A percentile compares a stretch with the other conserved stretches of the same genome.
These are phyloP conservation scores for Puntigrus tetrazona DNA, from an alignment of 2,113 vertebrate genomes.

Conservation along the genomic window DNA sequence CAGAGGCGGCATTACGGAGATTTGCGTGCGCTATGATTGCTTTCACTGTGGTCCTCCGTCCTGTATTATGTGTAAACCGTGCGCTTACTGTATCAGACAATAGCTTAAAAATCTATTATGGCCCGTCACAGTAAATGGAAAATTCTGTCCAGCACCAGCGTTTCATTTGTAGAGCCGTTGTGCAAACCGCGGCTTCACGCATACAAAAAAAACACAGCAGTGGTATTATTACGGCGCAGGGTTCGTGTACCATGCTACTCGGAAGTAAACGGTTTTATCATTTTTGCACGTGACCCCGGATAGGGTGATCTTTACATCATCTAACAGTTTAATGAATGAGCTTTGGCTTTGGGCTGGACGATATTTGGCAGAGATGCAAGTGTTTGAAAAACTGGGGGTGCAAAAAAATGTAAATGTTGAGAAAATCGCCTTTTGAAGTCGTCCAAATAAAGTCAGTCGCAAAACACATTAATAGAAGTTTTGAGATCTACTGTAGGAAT, in stretches of 20 bases:
- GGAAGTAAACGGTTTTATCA: too few species aligned
- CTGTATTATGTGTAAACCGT: conserved; percentile 4
- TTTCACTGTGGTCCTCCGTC: conserved; percentile 20
- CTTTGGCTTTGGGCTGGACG: too few species aligned
- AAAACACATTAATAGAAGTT: too few species aligned
- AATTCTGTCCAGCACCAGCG: background rate
- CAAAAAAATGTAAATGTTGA: too few species aligned
- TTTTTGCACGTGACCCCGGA: too few species aligned
- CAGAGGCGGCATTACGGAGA: conserved; percentile 3
- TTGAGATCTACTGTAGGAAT: too few species aligned
- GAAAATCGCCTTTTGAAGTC: too few species aligned
- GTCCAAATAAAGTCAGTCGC: too few species aligned
- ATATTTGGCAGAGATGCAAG: too few species aligned
- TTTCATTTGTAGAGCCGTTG: background rate
- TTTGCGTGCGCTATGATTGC: background rate
- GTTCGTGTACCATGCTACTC: background rate
- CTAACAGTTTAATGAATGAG: too few species aligned
- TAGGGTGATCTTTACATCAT: too few species aligned
- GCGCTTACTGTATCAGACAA: conserved; percentile 17
- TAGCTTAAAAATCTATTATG: conserved; percentile 12
- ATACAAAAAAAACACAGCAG: background rate
- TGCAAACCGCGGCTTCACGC: background rate
- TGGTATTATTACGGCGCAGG: background rate
- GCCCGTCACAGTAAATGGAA: conserved; percentile 1
- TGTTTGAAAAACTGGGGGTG: too few species aligned